Evolutionary conservation across 2,113 vertebrate species (phyloP).

Genomic region (Pangasianodon gigas): DNA sequence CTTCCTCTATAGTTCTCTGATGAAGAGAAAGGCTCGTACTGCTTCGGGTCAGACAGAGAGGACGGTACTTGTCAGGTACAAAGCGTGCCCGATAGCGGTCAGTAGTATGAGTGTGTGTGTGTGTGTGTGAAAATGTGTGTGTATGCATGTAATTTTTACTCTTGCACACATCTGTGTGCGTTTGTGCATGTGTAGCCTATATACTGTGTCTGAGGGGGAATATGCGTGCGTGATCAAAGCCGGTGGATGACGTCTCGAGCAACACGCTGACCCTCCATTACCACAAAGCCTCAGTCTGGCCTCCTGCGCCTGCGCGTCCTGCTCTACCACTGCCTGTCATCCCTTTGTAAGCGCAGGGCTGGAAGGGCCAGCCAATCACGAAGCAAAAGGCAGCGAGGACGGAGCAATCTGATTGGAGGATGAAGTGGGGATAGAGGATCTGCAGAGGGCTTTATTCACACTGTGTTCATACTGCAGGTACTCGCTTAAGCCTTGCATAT

Average conservation of each 20-base stretch:
- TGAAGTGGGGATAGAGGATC: conserved; percentile 59
- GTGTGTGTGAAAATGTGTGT: conserved; percentile 38
- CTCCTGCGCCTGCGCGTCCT: conserved; percentile 62
- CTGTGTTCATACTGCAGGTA: conserved; percentile 32
- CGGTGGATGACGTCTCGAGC: conserved; percentile 28
- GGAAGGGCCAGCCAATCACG: conserved; percentile 66
- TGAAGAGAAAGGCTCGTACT: conserved; percentile 43
- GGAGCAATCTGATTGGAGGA: conserved; percentile 56
- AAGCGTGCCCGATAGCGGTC: conserved; percentile 73
- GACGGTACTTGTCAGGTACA: conserved; percentile 79
- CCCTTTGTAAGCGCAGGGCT: conserved; percentile 61
- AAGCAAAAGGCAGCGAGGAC: conserved; percentile 42
- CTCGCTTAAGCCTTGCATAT: neutral
- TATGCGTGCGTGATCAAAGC: conserved; percentile 37
- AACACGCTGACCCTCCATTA: conserved; percentile 54
- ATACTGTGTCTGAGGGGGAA: conserved; percentile 33
- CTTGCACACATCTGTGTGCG: conserved; percentile 53
- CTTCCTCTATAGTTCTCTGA: conserved; percentile 48
- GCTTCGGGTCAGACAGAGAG: conserved; percentile 67
- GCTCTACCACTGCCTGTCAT: conserved; percentile 61
- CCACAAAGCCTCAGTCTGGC: conserved; percentile 57
- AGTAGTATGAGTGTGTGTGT: conserved; percentile 55
- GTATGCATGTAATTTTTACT: conserved; percentile 7
- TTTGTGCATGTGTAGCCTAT: conserved; percentile 47
- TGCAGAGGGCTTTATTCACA: conserved; percentile 55